A percentile compares a stretch with the other conserved stretches of the same genome.
Conservation (phyloP, 2,888 invertebrate species). For the Philopedon plagiatum region DNA sequence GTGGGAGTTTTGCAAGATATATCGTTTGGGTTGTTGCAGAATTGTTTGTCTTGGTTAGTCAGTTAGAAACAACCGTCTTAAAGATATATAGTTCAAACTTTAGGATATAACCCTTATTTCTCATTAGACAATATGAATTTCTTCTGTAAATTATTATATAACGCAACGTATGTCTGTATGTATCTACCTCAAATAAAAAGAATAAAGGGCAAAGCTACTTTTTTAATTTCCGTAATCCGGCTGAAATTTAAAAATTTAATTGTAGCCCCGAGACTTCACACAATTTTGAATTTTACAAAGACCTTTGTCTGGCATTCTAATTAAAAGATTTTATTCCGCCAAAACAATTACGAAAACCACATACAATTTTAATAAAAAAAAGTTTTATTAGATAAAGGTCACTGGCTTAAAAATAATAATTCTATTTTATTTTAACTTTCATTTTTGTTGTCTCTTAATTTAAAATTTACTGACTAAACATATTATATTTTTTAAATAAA, state of each 20-base stretch:
- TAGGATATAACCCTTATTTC: background rate
- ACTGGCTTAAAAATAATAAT: too few species aligned
- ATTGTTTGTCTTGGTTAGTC: conserved; percentile 20
- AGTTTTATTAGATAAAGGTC: too few species aligned
- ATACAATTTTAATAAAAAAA: background rate
- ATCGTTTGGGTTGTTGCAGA: background rate
- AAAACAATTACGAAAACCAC: background rate
- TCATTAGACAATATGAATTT: too few species aligned
- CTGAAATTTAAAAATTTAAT: background rate
- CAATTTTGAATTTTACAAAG: background rate
- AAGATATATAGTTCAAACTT: background rate
- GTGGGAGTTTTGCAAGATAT: conserved; percentile 10
- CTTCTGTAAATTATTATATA: too few species aligned
- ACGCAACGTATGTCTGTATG: too few species aligned
- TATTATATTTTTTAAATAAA: too few species aligned
- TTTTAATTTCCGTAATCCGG: too few species aligned
- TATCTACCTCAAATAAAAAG: too few species aligned
- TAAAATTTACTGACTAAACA: too few species aligned
- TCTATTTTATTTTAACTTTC: too few species aligned
- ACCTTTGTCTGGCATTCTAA: background rate
- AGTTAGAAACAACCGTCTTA: background rate
- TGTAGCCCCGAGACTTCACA: background rate
- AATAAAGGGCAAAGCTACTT: too few species aligned
- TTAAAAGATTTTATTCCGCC: background rate
- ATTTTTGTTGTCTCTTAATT: too few species aligned